Conservation (phyloP, 2,113 vertebrate genomes). For the Pipa parva region DNA sequence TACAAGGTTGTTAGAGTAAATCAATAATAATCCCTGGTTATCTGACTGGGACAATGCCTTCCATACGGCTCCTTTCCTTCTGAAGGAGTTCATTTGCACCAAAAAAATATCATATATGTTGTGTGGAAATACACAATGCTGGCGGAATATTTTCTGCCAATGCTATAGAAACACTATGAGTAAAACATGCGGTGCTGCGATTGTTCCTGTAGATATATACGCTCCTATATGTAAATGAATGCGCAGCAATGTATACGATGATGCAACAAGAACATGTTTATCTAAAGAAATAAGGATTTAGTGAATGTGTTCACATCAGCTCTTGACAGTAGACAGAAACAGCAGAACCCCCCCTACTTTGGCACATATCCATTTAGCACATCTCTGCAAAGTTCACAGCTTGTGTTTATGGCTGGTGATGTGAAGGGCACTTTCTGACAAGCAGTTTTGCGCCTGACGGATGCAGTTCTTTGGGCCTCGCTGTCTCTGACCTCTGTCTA, state of each 20-base stretch:
- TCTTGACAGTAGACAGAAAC: background rate
- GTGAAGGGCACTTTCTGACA: slow-evolving; percentile 19
- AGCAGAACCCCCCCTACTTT: background rate
- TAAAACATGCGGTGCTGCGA: background rate
- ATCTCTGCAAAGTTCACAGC: slow-evolving; percentile 21
- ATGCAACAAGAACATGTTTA: background rate
- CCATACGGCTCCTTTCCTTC: too few species aligned
- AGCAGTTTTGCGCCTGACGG: background rate
- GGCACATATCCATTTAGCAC: slow-evolving; percentile 5
- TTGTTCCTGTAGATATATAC: too few species aligned
- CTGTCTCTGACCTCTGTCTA: slow-evolving; percentile 11
- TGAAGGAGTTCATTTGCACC: too few species aligned
- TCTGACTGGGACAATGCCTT: too few species aligned
- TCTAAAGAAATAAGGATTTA: background rate
- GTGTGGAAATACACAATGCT: too few species aligned
- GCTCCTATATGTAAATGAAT: too few species aligned
- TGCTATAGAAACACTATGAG: too few species aligned
- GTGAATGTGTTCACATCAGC: background rate
- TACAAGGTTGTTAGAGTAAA: too few species aligned
- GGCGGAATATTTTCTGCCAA: background rate
- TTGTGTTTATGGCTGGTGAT: slow-evolving; percentile 6
- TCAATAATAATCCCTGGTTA: too few species aligned
- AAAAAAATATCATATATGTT: too few species aligned
- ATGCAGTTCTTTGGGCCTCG: slow-evolving; percentile 14
- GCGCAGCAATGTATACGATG: background rate